Evolutionary conservation across 2,888 invertebrate genomes (phyloP).

Genomic region (Acanthosepion esculentum): DNA sequence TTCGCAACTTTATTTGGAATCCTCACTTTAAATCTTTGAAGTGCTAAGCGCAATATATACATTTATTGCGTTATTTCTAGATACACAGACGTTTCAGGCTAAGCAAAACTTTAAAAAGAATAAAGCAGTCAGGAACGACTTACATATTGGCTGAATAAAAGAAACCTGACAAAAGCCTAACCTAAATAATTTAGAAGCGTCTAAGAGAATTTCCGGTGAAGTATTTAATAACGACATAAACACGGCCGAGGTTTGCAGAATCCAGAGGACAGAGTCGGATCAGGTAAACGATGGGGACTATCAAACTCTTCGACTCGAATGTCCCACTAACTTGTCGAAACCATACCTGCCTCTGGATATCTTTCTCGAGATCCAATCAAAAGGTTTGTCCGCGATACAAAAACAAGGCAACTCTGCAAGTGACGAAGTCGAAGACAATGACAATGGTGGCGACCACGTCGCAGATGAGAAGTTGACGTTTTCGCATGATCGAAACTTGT

Average conservation of each 20-base stretch:
- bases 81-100: too few species aligned
- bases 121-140: background rate
- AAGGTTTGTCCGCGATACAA: background rate
- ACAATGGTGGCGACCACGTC: background rate
- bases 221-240: background rate
- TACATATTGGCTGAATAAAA: background rate
- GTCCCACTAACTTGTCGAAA: background rate
- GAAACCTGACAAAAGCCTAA: background rate
- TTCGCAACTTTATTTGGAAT: background rate
- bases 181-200: background rate
- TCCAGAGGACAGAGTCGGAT: background rate
- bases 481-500: background rate
- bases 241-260: slow-evolving; percentile 6
- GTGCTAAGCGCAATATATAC: background rate
- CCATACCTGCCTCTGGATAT: background rate
- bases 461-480: background rate
- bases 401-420: background rate
- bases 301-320: background rate
- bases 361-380: background rate
- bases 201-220: background rate
- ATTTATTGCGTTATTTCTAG: background rate
- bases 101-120: background rate
- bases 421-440: background rate
- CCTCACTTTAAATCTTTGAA: background rate
- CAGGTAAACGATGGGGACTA: background rate